phyloP scores from a whole-genome alignment of 1,140 invertebrate species.

The Arctopsyche grandis region DNA sequence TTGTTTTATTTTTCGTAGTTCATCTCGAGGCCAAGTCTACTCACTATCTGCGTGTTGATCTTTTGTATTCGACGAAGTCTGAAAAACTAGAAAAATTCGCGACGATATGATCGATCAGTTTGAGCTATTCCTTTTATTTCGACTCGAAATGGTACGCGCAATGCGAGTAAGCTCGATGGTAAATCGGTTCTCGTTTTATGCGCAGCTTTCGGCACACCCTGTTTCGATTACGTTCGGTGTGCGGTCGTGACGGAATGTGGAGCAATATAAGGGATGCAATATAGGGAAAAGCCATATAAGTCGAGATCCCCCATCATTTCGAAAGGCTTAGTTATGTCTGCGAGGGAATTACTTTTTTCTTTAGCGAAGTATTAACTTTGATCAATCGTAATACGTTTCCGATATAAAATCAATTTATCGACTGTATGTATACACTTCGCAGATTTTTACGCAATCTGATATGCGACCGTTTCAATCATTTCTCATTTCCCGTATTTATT shows the following conservation, averaged over 20 bases:
- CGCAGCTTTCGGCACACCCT: slow-evolving; percentile 19
- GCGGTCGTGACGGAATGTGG: slow-evolving; percentile 17
- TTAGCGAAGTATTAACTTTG: slow-evolving; percentile 21
- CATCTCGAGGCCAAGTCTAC: slow-evolving; percentile 14
- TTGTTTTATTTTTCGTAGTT: slow-evolving; percentile 1
- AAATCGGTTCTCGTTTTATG: slow-evolving; percentile 14
- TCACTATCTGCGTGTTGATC: background rate
- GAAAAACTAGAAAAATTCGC: background rate
- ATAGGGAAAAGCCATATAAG: slow-evolving; percentile 16
- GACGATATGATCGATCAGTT: background rate
- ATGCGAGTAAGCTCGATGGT: background rate
- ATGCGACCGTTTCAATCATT: background rate
- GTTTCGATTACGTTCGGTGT: slow-evolving; percentile 16
- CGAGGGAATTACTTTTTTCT: slow-evolving; percentile 16
- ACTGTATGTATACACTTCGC: background rate
- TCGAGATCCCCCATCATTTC: slow-evolving; percentile 19
- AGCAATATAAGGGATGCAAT: slow-evolving; percentile 30
- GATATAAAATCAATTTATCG: slow-evolving; percentile 20
- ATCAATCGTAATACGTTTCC: slow-evolving; percentile 27
- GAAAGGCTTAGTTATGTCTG: slow-evolving; percentile 26
- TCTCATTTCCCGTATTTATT: no score
- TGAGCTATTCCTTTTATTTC: background rate
- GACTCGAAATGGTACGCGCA: background rate
- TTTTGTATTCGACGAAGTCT: background rate
- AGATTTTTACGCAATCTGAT: slow-evolving; percentile 5